Base-by-base conservation (phyloP, 2,888 invertebrate species). In the Rhamnusium bicolor region DNA sequence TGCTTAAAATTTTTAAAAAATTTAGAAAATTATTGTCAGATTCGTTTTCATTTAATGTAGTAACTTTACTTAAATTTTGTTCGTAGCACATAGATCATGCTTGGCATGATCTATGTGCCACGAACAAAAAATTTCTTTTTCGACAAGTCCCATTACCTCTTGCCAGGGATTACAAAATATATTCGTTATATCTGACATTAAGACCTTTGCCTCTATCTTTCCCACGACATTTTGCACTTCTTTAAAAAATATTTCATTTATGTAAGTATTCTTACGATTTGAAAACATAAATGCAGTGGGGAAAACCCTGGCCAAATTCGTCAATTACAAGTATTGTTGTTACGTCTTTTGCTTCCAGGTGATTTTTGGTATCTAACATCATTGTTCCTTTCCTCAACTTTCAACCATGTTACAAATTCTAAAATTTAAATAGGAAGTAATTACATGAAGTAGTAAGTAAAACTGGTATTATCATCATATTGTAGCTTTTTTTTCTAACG, bases 151-250 rank as follows among this genome's bases (percentile, higher is more conserved):
- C 80, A 81, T 81, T 7, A 76, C 75, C 19, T 47, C 6, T 6
- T 58, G 18, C 79, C 80, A 82, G 12, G 78, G 76, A 69, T 80
- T 80, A 67, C 72, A 81, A 75, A 56, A 81, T 46, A 24, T 24
- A 24, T 71, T 61, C 5, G 73, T 56, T 54, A 80, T 78, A 69
- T 82, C 79, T 16, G 78, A 73, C 81, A 82, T 78, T 60, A 82
- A 79, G 10, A 75, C 60, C 24, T 71, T 69, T 51, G 72, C 14
- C 27, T 29, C 18, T 46, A 78, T 53, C 29, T 8, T 46, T 19
- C 75, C 78, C 32, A 58, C 49, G 14, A 10, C 14, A 46, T 76
- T 32, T 58, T 68, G 21, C 24, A 68, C 29, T 24, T 58, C 16
- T 51, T 2, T 16, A 18, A 51, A 51, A 51, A 51, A 51, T 14